Percentiles rank a stretch among this genome's conserved stretches.
Evolutionary conservation across 2,797 vertebrate species (phyloP).

Genomic region (Gephyroberyx darwinii): DNA sequence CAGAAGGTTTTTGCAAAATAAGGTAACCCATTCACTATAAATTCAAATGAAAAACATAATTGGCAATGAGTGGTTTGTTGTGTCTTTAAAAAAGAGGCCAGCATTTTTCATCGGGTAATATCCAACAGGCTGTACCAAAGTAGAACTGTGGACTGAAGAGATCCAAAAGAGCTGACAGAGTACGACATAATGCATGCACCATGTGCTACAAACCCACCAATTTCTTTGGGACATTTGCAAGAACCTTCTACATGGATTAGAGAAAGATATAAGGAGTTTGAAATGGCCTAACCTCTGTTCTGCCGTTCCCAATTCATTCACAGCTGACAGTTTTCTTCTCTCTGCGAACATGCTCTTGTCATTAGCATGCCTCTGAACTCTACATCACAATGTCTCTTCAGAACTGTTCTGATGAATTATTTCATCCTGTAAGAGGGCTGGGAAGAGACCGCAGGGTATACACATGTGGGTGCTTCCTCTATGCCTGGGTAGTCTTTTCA

Average conservation of each 20-base stretch:
- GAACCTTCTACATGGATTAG: constrained; percentile 52
- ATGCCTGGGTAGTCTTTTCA: constrained; percentile 72
- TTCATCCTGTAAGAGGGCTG: constrained; percentile 73
- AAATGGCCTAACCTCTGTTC: constrained; percentile 65
- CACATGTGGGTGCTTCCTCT: constrained; percentile 84
- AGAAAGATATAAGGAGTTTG: constrained; percentile 58
- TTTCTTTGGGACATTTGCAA: constrained; percentile 64
- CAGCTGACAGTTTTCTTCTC: constrained; percentile 62
- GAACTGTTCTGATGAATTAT: constrained; percentile 79
- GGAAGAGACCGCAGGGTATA: constrained; percentile 76
- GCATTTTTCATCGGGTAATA: constrained; percentile 15
- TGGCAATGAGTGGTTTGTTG: constrained; percentile 32
- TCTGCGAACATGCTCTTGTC: constrained; percentile 75
- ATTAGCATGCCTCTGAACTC: constrained; percentile 82
- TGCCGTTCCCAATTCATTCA: constrained; percentile 71
- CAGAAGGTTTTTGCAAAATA: constrained; percentile 22
- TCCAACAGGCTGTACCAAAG: constrained; percentile 28
- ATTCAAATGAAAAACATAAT: constrained; percentile 24
- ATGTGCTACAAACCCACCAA: constrained; percentile 60
- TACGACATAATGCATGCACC: constrained; percentile 41
- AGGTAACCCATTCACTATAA: constrained; percentile 22
- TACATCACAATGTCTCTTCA: constrained; percentile 73
- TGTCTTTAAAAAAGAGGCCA: neutral
- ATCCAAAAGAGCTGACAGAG: constrained; percentile 30
- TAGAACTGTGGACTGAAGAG: constrained; percentile 11